Base-by-base conservation (phyloP, 2,888 invertebrate species). In the Plebejus argus region DNA sequence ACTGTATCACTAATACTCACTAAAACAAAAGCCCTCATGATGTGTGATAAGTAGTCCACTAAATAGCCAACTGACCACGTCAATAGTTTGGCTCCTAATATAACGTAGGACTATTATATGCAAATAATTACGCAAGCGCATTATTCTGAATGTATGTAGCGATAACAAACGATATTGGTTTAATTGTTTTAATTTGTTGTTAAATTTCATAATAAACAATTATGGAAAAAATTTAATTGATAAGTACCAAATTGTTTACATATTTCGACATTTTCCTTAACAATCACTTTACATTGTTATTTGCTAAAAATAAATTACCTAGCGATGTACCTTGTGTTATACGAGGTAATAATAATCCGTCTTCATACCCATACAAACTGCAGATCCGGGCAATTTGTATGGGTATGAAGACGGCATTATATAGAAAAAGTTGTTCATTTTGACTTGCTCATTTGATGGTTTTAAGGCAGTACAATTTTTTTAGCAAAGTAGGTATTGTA, bases 1-100 rank as follows among this genome's bases (percentile, higher is more conserved):
- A 23, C 28, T 49, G 8, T 5, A 72, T 74, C 28, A 70, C n/a
- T 39, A 61, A 76, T 82, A 90, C 91, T 90, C 80, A 91, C 91
- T 86, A 90, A 79, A 79, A 86, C 78, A 78, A 84, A 82, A 79
- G 80, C 78, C 83, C 79, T 86, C 86, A 86, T 90, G 86, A 83
- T 89, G 87, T 81, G 80, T 79, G 82, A 79, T 81, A 82, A 81
- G 79, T 81, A 80, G 81, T 71, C 76, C 80, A 80, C 80, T 80
- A 78, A 77, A 78, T 77, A 81, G 80, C 79, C 79, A 81, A 87
- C 85, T 87, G 85, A 82, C 39, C 80, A 77, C 58, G 78, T 76
- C 78, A 79, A 76, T 58, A 80, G 78, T 82, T 80, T 80, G 79
- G 70, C 82, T 79, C 83, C 83, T 84, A 84, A 86, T 87, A 86